Evolutionary conservation across 64 coral and sea anemone genomes (phyloP), one percentile per base, ranked within the genome.

Genomic region (Acropora yongei): DNA sequence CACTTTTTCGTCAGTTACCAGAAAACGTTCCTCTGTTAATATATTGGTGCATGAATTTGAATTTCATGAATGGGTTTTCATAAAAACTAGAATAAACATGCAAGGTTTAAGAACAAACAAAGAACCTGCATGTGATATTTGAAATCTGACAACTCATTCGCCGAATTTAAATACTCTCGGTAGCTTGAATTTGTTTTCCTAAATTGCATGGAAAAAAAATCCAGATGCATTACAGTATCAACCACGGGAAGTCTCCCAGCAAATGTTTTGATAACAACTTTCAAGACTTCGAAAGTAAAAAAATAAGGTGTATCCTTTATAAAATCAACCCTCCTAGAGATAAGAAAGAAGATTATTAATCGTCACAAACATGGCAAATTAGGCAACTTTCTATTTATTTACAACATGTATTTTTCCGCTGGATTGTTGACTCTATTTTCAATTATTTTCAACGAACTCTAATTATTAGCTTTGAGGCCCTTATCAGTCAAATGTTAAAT

Each of bases 41-140:
- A 40, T 4, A 74, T 3, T 20, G 7, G 72, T 74, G 10, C 5
- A 55, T 55, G 51, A 19, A 39, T 41, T 40, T 4, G 42, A 74
- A 42, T 84, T 68, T 46, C 66, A 84, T 67, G 4, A 71, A 49
- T 17, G 61, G 3, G 16, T 18, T 71, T 72, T 85, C 82, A 85
- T 49, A 71, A 19, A 69, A 84, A 72, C 3, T 85, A 71, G 42
- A 85, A 68, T 71, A 6, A 71, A 69, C 61, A 71, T 19, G 58
- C 44, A 44, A 47, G 72, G 82, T 44, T 47, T 2, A 8, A 39
- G 72, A 8, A 55, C 61, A 84, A 84, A 84, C 60, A 68, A 12
- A 40, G 2, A 13, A 30, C 42, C 19, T 53, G 13, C 44, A 48
- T 30, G 2, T 8, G 16, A 11, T 8, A 51, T 30, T 30, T 30